A percentile compares a stretch with the other conserved stretches of the same genome.
Conservation (phyloP, 2,113 vertebrate species). For the Oenanthe melanoleuca region DNA sequence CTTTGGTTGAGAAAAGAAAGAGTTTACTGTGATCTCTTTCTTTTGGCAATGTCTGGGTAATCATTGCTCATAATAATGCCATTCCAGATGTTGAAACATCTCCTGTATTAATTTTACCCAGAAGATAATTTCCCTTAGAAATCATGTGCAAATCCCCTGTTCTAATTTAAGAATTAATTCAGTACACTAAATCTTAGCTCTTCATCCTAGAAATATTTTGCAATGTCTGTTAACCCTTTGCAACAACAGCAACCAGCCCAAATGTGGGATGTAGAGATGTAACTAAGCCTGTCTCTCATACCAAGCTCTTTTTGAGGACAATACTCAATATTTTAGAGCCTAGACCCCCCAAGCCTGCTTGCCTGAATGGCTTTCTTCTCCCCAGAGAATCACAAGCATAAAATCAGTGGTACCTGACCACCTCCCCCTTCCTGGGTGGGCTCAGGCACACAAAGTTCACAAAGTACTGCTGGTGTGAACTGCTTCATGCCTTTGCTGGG, state of each 20-base stretch:
- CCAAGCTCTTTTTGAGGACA: not conserved
- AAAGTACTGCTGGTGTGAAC: not conserved
- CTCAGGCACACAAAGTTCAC: not conserved
- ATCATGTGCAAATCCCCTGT: constrained; percentile 67
- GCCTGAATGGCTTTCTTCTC: not conserved
- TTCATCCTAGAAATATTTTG: constrained; percentile 59
- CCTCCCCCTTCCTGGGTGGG: not conserved
- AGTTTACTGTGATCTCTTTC: constrained; percentile 28
- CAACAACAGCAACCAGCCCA: not conserved
- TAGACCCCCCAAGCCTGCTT: not conserved
- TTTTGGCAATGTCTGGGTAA: constrained; percentile 56
- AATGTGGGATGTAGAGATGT: not conserved
- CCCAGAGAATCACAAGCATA: not conserved
- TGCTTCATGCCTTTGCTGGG: not conserved
- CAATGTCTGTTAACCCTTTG: constrained; percentile 52
- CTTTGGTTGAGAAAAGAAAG: constrained; percentile 27
- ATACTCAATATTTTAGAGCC: not conserved
- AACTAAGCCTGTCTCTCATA: not conserved
- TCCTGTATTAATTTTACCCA: constrained; percentile 70
- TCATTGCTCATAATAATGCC: constrained; percentile 64
- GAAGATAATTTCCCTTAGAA: constrained; percentile 71
- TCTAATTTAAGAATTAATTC: constrained; percentile 70
- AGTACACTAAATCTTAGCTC: constrained; percentile 57
- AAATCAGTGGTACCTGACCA: not conserved
- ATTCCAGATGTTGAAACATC: constrained; percentile 62